These are phyloP conservation scores for Cydia amplana DNA, from an alignment of 1,140 invertebrate genomes.

Conservation along the genomic window DNA sequence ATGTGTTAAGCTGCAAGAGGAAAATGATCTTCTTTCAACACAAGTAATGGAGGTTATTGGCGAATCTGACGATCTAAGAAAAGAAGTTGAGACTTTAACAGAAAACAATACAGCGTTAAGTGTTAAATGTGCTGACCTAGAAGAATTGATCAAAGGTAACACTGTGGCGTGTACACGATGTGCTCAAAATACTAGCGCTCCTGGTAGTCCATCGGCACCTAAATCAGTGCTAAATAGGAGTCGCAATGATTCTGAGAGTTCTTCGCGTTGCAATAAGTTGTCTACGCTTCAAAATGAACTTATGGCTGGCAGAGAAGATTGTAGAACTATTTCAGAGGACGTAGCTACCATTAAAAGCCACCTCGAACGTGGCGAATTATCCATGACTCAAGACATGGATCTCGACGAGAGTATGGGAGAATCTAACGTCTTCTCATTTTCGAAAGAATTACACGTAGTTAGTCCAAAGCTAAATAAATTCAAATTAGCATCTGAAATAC, in stretches of 20 bases:
- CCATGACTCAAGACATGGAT: conserved; percentile 57
- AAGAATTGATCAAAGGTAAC: conserved; percentile 38
- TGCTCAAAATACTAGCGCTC: neutral
- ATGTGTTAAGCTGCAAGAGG: conserved; percentile 59
- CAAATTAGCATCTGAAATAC: conserved; percentile 43
- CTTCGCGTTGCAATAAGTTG: conserved; percentile 67
- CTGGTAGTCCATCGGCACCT: conserved; percentile 34
- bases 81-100: conserved; percentile 54
- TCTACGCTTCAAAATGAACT: conserved; percentile 70
- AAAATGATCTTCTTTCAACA: conserved; percentile 67
- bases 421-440: conserved; percentile 41
- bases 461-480: conserved; percentile 9
- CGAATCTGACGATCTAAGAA: conserved; percentile 62
- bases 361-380: conserved; percentile 60
- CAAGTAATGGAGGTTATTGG: conserved; percentile 67
- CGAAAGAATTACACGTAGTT: conserved; percentile 39
- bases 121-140: conserved; percentile 48
- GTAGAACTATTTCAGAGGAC: conserved; percentile 68
- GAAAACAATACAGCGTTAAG: conserved; percentile 44
- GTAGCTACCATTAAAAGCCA: conserved; percentile 70
- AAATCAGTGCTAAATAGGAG: conserved; percentile 60
- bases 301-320: conserved; percentile 68
- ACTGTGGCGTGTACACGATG: neutral
- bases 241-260: conserved; percentile 65
- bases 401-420: conserved; percentile 64